Percentiles rank a stretch among this genome's conserved stretches.
Conservation (phyloP, 2,113 vertebrate species). For the Cryptotis parvus region DNA sequence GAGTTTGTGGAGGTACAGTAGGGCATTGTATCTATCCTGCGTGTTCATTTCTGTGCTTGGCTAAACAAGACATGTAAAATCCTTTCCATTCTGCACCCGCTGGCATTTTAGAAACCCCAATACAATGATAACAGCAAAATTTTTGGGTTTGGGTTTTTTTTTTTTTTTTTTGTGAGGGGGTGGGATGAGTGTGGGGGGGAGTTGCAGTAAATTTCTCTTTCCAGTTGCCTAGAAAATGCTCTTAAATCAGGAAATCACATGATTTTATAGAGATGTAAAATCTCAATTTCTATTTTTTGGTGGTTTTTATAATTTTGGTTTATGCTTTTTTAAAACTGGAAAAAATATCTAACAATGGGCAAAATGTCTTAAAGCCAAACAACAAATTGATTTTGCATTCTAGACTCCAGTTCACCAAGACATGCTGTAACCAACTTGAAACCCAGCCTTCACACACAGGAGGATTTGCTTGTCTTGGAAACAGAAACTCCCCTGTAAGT, state of each 20-base stretch:
- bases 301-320: neutral
- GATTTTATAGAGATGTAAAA: slow-evolving; percentile 42
- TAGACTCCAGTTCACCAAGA: slow-evolving; percentile 79
- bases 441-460: slow-evolving; percentile 80
- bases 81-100: neutral
- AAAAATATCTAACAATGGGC: neutral
- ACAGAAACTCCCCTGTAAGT: slow-evolving; percentile 85
- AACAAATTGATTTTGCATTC: slow-evolving; percentile 77
- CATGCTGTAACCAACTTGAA: slow-evolving; percentile 68
- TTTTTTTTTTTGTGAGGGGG: neutral
- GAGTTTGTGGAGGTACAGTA: neutral
- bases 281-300: neutral
- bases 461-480: slow-evolving; percentile 75
- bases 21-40: no score
- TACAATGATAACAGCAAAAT: neutral
- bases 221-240: neutral
- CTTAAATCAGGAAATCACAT: slow-evolving; percentile 8
- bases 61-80: slow-evolving; percentile 3
- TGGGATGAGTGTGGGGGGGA: no score
- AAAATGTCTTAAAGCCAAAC: slow-evolving; percentile 30
- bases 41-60: slow-evolving; percentile 30
- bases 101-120: slow-evolving; percentile 37
- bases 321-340: neutral
- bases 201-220: neutral
- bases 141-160: no score